A percentile compares a stretch with the other conserved stretches of the same genome.
phyloP scores from a whole-genome alignment of 2,113 vertebrate genomes.

The Asarcornis scutulata region DNA sequence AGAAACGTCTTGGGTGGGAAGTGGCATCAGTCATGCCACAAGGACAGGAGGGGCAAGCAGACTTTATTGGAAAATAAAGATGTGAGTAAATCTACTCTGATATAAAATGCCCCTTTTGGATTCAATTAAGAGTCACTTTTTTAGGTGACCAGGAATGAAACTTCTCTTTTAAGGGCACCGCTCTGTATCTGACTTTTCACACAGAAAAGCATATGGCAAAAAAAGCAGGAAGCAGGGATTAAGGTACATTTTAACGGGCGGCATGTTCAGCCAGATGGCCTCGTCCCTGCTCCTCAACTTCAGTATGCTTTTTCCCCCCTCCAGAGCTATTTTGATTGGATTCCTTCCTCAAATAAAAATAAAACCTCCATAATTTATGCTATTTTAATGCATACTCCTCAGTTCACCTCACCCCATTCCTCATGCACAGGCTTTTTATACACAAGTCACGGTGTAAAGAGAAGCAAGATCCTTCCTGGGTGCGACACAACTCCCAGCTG shows the following conservation, averaged over 20 bases:
- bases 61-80: constrained; percentile 68
- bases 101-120: constrained; percentile 60
- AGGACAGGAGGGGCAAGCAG: neutral
- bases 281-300: constrained; percentile 19
- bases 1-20: constrained; percentile 55
- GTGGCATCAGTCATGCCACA: constrained; percentile 20
- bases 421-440: neutral
- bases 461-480: neutral
- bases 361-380: neutral
- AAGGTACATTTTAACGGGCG: constrained; percentile 60
- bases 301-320: neutral
- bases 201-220: constrained; percentile 56
- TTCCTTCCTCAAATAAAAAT: neutral
- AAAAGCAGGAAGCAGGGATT: constrained; percentile 66
- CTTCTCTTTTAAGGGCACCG: constrained; percentile 23
- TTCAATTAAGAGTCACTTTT: constrained; percentile 64
- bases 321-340: constrained; percentile 40
- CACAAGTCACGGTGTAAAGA: neutral
- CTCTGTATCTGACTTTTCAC: constrained; percentile 56
- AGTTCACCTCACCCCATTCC: neutral
- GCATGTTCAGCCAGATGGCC: constrained; percentile 64
- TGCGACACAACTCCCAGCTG: neutral
- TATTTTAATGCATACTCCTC: neutral
- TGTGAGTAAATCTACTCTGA: constrained; percentile 41
- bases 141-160: constrained; percentile 48